Conservation (phyloP, 2,797 vertebrate species). For the Cercopithecus hamlyni region DNA sequence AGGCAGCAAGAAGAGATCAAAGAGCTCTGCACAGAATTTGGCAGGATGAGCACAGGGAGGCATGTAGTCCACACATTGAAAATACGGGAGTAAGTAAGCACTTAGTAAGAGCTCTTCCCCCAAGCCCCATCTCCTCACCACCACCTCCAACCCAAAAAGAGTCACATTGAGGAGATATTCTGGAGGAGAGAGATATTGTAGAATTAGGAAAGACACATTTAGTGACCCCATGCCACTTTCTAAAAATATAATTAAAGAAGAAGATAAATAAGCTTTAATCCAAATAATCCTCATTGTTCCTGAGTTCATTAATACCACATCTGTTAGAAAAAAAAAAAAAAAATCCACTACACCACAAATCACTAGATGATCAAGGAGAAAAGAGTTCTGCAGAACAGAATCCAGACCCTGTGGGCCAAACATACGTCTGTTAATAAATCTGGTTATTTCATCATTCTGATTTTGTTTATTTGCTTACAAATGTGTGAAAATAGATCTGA, state of each 20-base stretch:
- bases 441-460: neutral
- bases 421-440: neutral
- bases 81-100: neutral
- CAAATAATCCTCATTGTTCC: neutral
- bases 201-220: neutral
- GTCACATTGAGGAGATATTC: neutral
- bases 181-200: neutral
- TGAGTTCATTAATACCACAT: neutral
- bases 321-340: neutral
- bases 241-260: constrained; percentile 40
- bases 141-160: neutral
- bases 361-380: constrained; percentile 23
- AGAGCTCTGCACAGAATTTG: constrained; percentile 21
- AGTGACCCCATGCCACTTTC: neutral
- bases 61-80: neutral
- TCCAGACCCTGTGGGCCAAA: neutral
- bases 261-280: constrained; percentile 20
- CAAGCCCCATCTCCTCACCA: neutral
- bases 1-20: constrained; percentile 56
- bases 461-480: neutral
- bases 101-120: neutral
- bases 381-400: neutral
- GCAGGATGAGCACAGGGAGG: neutral
- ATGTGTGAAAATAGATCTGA: neutral
- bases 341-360: neutral